Base-by-base conservation (phyloP, 1,140 invertebrate genomes). In the Eupeodes corollae region DNA sequence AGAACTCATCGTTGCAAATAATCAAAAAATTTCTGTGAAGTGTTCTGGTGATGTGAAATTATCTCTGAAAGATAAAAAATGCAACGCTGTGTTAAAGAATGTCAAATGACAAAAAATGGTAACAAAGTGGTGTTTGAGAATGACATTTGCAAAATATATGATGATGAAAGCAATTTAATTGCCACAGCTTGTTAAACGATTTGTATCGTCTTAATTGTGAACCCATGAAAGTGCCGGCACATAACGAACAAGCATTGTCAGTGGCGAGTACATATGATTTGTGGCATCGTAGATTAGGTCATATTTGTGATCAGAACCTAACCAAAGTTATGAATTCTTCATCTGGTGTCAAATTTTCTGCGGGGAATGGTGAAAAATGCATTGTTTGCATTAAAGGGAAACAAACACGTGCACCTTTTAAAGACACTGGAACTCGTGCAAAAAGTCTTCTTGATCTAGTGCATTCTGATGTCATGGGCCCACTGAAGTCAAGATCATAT, bases 381-480 rank as follows among this genome's bases (percentile, higher is more conserved):
- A 50, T 52, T 11, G 32, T 54, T 12, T 67, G 63, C 46, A 30
- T 47, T 16, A 49, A 63, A 48, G 55, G 60, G 3, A 63, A 59
- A 37, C 60, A 57, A 32, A 40, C 55, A 43, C 45, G 53, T 26
- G 26, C 9, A 19, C 37, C 52, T 5, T 56, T 57, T 42, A 38
- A 49, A n/a, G 19, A 34, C 11, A 48, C 49, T 46, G 52, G 51
- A 18, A 50, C 39, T 9, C 14, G 42, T 52, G 53, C 55, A 41
- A 39, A 51, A 42, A 14, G 6, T 1, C 6, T 44, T 2, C 44
- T 58, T 30, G 52, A 61, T 40, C 35, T 61, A 6, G 43, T 59
- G 6, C 70, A 73, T 48, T 61, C 63, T 0, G 72, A 73, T 52
- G 44, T 73, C 1, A 69, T 61, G 48, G 72, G 72, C 12, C 70